A percentile compares a stretch with the other conserved stretches of the same genome.
Conservation (phyloP, 2,113 vertebrate genomes). For the Zingel zingel region DNA sequence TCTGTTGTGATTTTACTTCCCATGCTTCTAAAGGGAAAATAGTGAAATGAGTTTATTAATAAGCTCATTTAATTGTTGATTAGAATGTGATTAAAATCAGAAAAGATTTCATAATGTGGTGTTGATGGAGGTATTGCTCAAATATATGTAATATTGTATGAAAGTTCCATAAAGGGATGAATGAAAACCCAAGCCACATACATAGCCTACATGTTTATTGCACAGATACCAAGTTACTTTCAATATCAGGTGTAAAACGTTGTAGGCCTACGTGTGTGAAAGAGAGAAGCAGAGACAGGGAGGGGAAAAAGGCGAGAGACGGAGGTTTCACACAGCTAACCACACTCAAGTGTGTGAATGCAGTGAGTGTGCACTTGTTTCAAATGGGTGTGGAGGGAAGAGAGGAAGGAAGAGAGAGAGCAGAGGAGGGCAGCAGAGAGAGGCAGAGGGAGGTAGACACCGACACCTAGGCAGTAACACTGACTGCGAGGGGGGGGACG, state of each 20-base stretch:
- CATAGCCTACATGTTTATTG: not conserved
- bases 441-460: constrained; percentile 29
- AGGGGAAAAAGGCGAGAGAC: not conserved
- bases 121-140: not conserved
- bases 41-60: not conserved
- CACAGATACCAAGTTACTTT: not conserved
- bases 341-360: not conserved
- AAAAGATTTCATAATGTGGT: not conserved
- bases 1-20: no score
- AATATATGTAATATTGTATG: not conserved
- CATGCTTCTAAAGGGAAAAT: no score
- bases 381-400: constrained; percentile 47
- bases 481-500: not conserved
- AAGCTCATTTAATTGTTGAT: not conserved
- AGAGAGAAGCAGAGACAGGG: not conserved
- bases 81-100: not conserved
- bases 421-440: constrained; percentile 35
- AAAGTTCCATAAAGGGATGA: not conserved
- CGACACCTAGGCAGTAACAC: constrained; percentile 55
- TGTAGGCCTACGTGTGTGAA: not conserved
- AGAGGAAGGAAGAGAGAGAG: constrained; percentile 31
- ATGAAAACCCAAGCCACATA: not conserved
- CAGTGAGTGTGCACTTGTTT: constrained; percentile 54
- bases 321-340: not conserved
- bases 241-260: not conserved